Base-by-base conservation (phyloP, 2,888 invertebrate species). In the Pherbina coryleti region DNA sequence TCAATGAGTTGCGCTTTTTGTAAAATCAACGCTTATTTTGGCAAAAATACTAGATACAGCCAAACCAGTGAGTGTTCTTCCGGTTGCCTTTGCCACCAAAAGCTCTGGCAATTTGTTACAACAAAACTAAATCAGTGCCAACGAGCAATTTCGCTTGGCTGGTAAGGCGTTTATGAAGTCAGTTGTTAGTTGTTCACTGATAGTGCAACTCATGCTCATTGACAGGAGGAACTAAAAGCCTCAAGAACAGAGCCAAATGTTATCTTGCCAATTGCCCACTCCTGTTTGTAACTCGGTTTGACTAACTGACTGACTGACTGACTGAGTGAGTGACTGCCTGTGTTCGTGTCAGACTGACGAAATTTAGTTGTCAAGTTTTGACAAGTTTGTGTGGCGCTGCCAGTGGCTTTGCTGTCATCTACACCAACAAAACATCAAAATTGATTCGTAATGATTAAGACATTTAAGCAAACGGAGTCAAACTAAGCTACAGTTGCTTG, bases 401-500 rank as follows among this genome's bases (percentile, higher is more conserved):
- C 31, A 28, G 31, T 62, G 22, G 60, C 8, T 22, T 53, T 19
- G 74, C 78, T 82, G 82, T 79, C 82, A 82, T 75, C 78, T 71
- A 57, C 82, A 81, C 78, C 76, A 53, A 81, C 78, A 74, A 53
- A 66, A 22, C 69, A 71, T 22, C 55, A 44, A 78, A 82, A 82
- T 77, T 82, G 82, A 81, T 82, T 81, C 78, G 74, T 28, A 78
- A 75, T 80, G 81, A 76, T 81, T 78, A 78, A 80, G 81, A 78
- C 80, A 80, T 79, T 22, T n/a, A 8, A 25, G 25, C 64, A 25
- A 14, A n/a, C 64, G 4, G 14, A 31, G 28, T 19, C 55, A 19
- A 22, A 55, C n/a, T 55, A 19, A 22, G 55, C 55, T 8, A 31
- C 25, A 31, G n/a, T 34, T 11, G n/a, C 17, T 8, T 5, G 17